Conservation (phyloP, 1,140 invertebrate species). For the Nebria ingens region DNA sequence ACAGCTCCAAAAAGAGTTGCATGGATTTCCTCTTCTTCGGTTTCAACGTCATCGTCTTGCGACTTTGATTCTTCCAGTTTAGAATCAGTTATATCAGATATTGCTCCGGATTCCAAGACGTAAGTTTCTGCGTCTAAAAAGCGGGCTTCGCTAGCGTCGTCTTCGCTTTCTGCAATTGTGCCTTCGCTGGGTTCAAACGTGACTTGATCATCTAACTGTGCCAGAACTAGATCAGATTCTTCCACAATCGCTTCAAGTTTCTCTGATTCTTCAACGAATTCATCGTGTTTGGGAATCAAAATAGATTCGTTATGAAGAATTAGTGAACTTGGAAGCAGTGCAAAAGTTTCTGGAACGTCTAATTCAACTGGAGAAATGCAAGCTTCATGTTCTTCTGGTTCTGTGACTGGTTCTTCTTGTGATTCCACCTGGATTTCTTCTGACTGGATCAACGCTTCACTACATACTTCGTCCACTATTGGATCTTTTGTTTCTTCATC, state of each 20-base stretch:
- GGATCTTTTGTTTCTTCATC: no score
- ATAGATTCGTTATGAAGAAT: conserved; percentile 32
- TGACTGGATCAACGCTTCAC: conserved; percentile 12
- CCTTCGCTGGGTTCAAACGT: conserved; percentile 23
- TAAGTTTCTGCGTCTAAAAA: conserved; percentile 38
- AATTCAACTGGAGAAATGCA: conserved; percentile 7
- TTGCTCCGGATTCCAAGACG: conserved; percentile 35
- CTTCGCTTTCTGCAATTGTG: conserved; percentile 25
- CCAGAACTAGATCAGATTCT: conserved; percentile 31
- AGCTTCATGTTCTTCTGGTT: conserved; percentile 12
- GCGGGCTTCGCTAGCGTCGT: conserved; percentile 32
- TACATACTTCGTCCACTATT: conserved; percentile 5
- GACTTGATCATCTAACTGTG: conserved; percentile 17
- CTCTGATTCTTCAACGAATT: conserved; percentile 23
- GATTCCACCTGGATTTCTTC: conserved; percentile 17
- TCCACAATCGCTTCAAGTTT: conserved; percentile 33
- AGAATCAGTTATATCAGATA: conserved; percentile 16
- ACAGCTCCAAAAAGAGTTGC: conserved; percentile 27
- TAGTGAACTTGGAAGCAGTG: conserved; percentile 29
- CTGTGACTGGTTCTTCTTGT: conserved; percentile 16
- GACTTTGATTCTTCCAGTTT: neutral
- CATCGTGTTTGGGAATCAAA: conserved; percentile 23
- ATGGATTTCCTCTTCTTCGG: conserved; percentile 28
- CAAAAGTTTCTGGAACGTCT: conserved; percentile 16
- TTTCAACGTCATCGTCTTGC: conserved; percentile 20